Evolutionary conservation across 2,797 vertebrate genomes (phyloP).

Genomic region (Gallinago nigripennis): DNA sequence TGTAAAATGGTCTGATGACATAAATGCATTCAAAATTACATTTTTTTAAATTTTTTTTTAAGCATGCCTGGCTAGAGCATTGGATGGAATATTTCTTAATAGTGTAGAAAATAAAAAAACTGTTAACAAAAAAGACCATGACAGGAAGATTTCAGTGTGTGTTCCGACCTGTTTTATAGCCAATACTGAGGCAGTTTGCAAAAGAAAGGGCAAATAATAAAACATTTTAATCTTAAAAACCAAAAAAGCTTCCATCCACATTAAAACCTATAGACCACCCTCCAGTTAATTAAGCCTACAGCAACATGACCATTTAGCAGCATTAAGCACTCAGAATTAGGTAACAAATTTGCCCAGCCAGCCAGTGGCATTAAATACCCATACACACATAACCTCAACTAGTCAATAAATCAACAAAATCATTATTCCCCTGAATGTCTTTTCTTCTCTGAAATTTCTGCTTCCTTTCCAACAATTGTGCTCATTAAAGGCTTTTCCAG

Average conservation of each 20-base stretch:
- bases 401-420: slow-evolving; percentile 43
- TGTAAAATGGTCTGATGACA: neutral
- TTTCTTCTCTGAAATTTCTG: neutral
- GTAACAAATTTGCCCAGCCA: slow-evolving; percentile 2
- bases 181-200: neutral
- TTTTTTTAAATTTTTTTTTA: neutral
- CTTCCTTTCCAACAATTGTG: neutral
- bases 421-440: neutral
- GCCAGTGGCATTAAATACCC: slow-evolving; percentile 1
- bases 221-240: neutral
- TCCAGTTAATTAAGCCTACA: slow-evolving; percentile 9
- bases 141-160: neutral
- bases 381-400: neutral
- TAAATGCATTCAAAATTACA: neutral
- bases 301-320: neutral
- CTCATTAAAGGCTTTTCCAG: neutral
- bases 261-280: neutral
- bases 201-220: neutral
- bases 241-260: neutral
- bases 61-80: neutral
- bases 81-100: neutral
- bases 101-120: neutral
- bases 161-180: neutral
- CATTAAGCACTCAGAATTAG: neutral
- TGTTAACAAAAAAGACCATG: neutral